phyloP scores from a whole-genome alignment of 1,140 invertebrate genomes.

The Epicauta chinensis region DNA sequence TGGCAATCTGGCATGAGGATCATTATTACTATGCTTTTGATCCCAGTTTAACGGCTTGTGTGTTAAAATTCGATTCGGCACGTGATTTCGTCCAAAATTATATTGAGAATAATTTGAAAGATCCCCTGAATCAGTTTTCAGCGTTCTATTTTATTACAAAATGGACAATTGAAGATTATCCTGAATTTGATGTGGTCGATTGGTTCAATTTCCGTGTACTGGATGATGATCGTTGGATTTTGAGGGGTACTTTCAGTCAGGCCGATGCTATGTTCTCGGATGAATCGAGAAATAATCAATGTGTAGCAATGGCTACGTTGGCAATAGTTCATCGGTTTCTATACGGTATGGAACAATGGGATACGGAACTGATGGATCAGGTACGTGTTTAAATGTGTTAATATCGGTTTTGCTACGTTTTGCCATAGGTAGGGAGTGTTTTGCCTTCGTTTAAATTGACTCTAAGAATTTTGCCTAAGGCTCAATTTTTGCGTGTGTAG shows the following conservation, averaged over 20 bases:
- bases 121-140: no score
- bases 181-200: constrained; percentile 40
- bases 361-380: constrained; percentile 39
- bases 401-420: no score
- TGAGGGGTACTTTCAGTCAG: constrained; percentile 44
- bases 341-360: constrained; percentile 40
- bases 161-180: constrained; percentile 38
- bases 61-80: constrained; percentile 32
- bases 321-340: constrained; percentile 38
- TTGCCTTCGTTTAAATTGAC: no score
- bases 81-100: no score
- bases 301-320: constrained; percentile 43
- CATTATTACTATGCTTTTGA: constrained; percentile 23
- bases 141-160: constrained; percentile 36
- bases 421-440: no score
- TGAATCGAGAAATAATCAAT: constrained; percentile 45
- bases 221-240: constrained; percentile 43
- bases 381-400: no score
- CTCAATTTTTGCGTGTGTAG: no score
- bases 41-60: constrained; percentile 23
- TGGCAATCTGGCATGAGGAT: constrained; percentile 21
- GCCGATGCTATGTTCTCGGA: constrained; percentile 42
- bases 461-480: no score
- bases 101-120: no score
- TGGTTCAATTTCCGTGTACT: constrained; percentile 44